phyloP scores from a whole-genome alignment of 2,797 vertebrate species.

The Myotis daubentonii region DNA sequence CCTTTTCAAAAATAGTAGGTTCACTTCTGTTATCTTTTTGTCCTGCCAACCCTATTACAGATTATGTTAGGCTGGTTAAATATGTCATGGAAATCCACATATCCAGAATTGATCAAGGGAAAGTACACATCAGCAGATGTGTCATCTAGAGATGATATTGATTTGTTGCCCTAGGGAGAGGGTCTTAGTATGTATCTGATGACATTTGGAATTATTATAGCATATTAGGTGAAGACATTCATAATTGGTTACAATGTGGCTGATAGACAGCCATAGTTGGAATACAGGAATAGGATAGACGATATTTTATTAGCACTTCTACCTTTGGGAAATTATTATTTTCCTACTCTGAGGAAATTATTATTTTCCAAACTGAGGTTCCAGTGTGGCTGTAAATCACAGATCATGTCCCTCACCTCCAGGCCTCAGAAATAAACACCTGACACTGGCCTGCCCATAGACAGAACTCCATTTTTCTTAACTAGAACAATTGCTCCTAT shows the following conservation, averaged over 20 bases:
- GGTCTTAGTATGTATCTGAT: neutral
- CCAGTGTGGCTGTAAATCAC: neutral
- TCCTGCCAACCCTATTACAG: too few relatives aligned
- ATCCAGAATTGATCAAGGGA: neutral
- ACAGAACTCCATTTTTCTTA: neutral
- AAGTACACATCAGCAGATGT: neutral
- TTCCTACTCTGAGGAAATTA: neutral
- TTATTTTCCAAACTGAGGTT: neutral
- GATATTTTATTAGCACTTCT: neutral
- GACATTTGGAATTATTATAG: neutral
- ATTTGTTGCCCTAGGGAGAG: neutral
- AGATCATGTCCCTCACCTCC: accelerated
- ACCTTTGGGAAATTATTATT: neutral
- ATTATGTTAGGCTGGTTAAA: neutral
- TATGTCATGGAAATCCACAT: neutral
- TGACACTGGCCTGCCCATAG: neutral
- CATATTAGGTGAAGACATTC: neutral
- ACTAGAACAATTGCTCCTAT: neutral
- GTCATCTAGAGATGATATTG: neutral
- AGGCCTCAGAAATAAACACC: neutral
- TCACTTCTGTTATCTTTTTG: neutral
- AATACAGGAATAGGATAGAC: neutral
- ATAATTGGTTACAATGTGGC: neutral
- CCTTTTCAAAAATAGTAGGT: neutral
- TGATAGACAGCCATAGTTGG: neutral